Percentiles rank a stretch among this genome's conserved stretches.
These are phyloP conservation scores for Peromyscus nudipes DNA, from an alignment of 2,797 vertebrate species.

Conservation along the genomic window DNA sequence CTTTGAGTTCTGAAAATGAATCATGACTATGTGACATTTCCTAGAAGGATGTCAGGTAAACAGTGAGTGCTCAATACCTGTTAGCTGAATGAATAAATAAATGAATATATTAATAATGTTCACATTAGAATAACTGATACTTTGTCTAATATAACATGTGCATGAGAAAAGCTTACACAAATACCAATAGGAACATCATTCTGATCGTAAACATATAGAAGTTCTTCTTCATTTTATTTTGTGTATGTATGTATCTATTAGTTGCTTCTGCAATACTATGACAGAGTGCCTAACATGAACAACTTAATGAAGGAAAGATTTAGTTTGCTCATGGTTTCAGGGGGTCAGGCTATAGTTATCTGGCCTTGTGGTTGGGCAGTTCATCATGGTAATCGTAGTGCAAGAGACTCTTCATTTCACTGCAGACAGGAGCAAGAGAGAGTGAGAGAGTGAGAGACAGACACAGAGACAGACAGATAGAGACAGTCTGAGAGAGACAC, in stretches of 20 bases:
- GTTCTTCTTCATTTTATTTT: not conserved
- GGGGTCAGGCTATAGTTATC: not conserved
- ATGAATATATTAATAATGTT: not conserved
- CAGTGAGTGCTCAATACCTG: not conserved
- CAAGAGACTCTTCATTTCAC: not conserved
- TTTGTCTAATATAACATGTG: not conserved
- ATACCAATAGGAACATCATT: not conserved
- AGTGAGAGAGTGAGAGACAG: not conserved
- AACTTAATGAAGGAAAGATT: not conserved
- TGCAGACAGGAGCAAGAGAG: not conserved
- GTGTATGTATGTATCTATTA: not conserved
- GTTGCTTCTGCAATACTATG: not conserved
- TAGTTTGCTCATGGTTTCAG: not conserved
- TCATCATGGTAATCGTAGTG: not conserved
- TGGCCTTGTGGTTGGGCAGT: not conserved
- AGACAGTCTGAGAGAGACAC: not conserved
- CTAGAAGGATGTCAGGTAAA: not conserved
- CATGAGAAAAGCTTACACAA: not conserved
- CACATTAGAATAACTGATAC: not conserved
- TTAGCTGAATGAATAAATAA: not conserved
- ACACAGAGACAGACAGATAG: not conserved
- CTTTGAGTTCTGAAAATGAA: not conserved
- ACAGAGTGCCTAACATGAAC: not conserved
- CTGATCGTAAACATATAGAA: not conserved
- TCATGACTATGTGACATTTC: not conserved